These are phyloP conservation scores for Pristionchus entomophagus DNA, from an alignment of 2,888 invertebrate genomes.

Conservation along the genomic window DNA sequence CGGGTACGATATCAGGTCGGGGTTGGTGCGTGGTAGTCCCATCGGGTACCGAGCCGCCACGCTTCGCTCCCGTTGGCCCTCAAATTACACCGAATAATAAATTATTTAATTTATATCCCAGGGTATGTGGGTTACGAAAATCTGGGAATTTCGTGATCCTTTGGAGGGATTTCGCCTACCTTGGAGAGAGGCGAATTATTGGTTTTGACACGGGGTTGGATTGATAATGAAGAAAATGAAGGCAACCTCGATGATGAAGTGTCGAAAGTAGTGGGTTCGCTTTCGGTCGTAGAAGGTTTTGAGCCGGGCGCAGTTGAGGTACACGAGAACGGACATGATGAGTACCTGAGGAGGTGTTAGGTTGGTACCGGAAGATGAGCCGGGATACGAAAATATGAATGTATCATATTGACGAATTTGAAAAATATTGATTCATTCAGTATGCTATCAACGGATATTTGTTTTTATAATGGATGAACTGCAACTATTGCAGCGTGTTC, in stretches of 20 bases:
- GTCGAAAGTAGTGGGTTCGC: constrained; percentile 65
- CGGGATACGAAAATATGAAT: no score
- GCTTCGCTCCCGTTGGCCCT: not conserved
- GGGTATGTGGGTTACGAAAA: no score
- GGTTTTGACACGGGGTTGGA: no score
- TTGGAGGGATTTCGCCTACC: no score
- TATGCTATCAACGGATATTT: no score
- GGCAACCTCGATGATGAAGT: constrained; percentile 55
- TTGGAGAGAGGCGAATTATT: no score
- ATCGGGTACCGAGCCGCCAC: constrained; percentile 35
- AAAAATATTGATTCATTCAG: not conserved
- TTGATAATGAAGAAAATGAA: no score
- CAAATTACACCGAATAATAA: no score
- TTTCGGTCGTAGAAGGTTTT: constrained; percentile 62
- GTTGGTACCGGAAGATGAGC: not conserved
- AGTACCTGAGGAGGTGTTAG: constrained; percentile 50
- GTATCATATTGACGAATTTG: not conserved
- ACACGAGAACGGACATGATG: constrained; percentile 62
- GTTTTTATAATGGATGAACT: no score
- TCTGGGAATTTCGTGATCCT: no score
- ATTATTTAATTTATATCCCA: no score
- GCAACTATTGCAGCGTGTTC: no score
- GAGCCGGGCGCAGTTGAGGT: constrained; percentile 66
- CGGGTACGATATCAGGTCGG: constrained; percentile 32
- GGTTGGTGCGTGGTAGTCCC: constrained; percentile 31